Evolutionary conservation across 2,888 invertebrate genomes (phyloP).

Genomic region (Callyntrura guangdongensis): DNA sequence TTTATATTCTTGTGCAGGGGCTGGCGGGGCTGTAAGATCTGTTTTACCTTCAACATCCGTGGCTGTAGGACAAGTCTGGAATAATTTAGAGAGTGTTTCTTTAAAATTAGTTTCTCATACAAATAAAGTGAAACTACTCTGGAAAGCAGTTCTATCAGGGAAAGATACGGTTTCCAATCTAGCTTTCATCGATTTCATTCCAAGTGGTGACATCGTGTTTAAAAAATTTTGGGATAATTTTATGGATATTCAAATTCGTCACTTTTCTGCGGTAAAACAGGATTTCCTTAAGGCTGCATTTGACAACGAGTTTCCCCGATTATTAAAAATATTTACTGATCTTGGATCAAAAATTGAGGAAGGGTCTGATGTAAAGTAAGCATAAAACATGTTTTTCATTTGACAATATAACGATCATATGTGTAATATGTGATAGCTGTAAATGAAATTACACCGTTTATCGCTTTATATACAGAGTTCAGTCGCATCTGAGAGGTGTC

Average conservation of each 20-base stretch:
- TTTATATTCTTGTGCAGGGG: constrained; percentile 9
- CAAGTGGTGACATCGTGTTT: constrained; percentile 71
- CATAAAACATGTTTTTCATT: neutral
- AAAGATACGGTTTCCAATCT: constrained; percentile 81
- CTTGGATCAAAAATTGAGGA: constrained; percentile 83
- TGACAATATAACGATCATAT: neutral
- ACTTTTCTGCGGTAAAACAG: constrained; percentile 86
- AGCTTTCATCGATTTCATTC: constrained; percentile 75
- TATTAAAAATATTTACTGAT: constrained; percentile 91
- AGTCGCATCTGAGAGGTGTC: constrained; percentile 85
- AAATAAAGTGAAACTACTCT: constrained; percentile 79
- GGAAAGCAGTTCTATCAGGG: constrained; percentile 76
- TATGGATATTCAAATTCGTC: constrained; percentile 80
- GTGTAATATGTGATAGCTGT: no score
- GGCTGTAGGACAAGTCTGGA: constrained; percentile 89
- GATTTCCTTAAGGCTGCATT: constrained; percentile 92
- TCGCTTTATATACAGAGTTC: constrained; percentile 84
- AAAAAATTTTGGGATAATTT: constrained; percentile 83
- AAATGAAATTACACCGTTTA: neutral
- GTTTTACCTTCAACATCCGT: constrained; percentile 87
- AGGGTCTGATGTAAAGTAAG: constrained; percentile 67
- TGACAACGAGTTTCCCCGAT: constrained; percentile 95
- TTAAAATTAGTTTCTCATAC: constrained; percentile 77
- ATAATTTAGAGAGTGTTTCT: constrained; percentile 90
- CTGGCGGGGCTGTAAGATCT: constrained; percentile 88